Base-by-base conservation (phyloP, 2,113 vertebrate species). In the Cnemophilus loriae region DNA sequence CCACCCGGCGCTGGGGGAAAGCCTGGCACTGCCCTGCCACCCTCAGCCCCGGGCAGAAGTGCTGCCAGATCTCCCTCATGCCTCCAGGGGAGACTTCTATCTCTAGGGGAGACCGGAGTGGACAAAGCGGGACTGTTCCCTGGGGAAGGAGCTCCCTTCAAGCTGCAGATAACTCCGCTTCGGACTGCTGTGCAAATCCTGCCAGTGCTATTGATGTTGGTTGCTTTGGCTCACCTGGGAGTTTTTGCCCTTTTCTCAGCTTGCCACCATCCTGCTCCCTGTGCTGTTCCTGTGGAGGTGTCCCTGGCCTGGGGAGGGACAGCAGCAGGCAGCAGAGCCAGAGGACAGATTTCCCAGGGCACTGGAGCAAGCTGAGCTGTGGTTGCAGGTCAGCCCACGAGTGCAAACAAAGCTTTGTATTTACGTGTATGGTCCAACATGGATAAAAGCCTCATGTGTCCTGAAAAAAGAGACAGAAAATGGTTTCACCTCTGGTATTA, bases 11-110 rank as follows among this genome's bases (percentile, higher is more conserved):
- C 96, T 97, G 61, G 96, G 70, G 7, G 83, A 69, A 19, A 97
- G 64, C 3, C 59, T 33, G 3, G 60, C 44, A 16, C 8, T 2
- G 24, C 35, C 47, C 21, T 88, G 93, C 95, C 63, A 95, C 63
- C 50, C 46, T 1, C 90, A 82, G 26, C 37, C 96, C 3, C 44
- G 1, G 59, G 64, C 95, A 96, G 74, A 97, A 61, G 84, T 33
- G 7, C 96, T 97, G 37, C 81, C 95, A 35, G 57, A 87, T 61
- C 84, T 94, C 28, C 60, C 67, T 64, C 47, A 24, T 1, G 41
- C 95, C n/a, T 97, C 98, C 96, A 94, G 84, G 13, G 52, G 96
- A 12, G 95, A 97, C 74, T 98, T 97, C 81, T 97, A 96, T 65
- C 96, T 98, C 77, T 98, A 97, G 97, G 30, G 30, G 39, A 67